Conservation (phyloP, 2,888 invertebrate species). For the Eilema caniola region DNA sequence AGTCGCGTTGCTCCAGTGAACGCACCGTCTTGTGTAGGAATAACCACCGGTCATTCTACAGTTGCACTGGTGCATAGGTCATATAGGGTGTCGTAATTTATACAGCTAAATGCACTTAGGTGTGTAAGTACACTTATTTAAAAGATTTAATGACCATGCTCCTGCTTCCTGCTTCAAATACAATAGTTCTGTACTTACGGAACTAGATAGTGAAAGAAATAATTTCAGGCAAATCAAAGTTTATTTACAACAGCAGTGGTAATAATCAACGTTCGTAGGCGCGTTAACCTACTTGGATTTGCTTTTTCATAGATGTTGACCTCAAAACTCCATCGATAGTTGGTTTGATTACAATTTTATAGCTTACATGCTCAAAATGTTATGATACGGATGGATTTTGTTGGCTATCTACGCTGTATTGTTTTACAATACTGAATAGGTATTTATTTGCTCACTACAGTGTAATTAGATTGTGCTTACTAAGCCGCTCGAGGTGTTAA, state of each 20-base stretch:
- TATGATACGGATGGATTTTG: neutral
- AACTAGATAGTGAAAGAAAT: conserved; percentile 18
- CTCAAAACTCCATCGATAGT: conserved; percentile 36
- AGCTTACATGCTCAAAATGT: conserved; percentile 6
- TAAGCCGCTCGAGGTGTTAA: neutral
- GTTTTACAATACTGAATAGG: neutral
- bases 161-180: conserved; percentile 2
- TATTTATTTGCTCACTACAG: neutral
- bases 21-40: conserved; percentile 19
- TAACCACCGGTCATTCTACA: conserved; percentile 23
- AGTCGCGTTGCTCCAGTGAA: conserved; percentile 25
- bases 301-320: conserved; percentile 45
- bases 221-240: conserved; percentile 29
- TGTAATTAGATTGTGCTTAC: neutral
- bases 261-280: conserved; percentile 28
- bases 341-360: conserved; percentile 18
- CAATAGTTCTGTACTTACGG: conserved; percentile 4
- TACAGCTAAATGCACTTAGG: neutral
- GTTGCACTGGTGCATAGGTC: neutral
- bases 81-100: conserved; percentile 19
- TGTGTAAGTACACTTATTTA: neutral
- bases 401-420: neutral
- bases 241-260: conserved; percentile 36
- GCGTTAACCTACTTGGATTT: conserved; percentile 50
- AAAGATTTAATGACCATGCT: neutral